These are phyloP conservation scores for Peribatodes rhomboidaria DNA, from an alignment of 2,888 invertebrate genomes.

Conservation along the genomic window DNA sequence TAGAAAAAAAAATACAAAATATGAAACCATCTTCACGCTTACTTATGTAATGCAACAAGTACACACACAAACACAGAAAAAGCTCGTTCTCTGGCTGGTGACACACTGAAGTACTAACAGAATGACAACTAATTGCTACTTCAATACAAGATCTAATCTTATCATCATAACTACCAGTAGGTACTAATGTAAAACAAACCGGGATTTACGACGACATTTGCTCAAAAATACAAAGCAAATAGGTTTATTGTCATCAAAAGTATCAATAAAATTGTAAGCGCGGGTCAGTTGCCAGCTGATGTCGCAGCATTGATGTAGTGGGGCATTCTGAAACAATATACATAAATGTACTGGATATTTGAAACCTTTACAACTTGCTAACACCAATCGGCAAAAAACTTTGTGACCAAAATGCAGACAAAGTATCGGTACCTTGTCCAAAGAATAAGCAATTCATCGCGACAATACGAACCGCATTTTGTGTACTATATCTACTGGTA, in stretches of 20 bases:
- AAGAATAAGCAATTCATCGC: too few species aligned
- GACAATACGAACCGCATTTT: too few species aligned
- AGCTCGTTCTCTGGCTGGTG: too few species aligned
- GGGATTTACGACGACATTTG: conserved; percentile 7
- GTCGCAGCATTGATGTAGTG: not conserved
- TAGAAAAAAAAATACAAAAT: too few species aligned
- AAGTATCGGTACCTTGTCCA: too few species aligned
- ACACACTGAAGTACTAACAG: not conserved
- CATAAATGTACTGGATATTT: not conserved
- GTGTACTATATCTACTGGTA: too few species aligned
- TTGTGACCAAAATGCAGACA: too few species aligned
- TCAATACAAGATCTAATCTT: not conserved
- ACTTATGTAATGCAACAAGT: too few species aligned
- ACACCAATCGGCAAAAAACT: too few species aligned
- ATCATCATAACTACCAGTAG: not conserved
- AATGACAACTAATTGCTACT: not conserved
- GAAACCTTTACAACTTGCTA: not conserved
- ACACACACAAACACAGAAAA: too few species aligned
- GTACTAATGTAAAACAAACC: conserved; percentile 3
- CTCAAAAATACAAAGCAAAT: conserved; percentile 13
- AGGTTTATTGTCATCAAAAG: conserved; percentile 23
- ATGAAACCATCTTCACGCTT: too few species aligned
- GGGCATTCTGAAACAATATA: not conserved
- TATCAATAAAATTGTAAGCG: conserved; percentile 13
- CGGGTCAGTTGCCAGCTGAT: conserved; percentile 1